Conservation (phyloP, 2,888 invertebrate genomes). For the Lysandra coridon region DNA sequence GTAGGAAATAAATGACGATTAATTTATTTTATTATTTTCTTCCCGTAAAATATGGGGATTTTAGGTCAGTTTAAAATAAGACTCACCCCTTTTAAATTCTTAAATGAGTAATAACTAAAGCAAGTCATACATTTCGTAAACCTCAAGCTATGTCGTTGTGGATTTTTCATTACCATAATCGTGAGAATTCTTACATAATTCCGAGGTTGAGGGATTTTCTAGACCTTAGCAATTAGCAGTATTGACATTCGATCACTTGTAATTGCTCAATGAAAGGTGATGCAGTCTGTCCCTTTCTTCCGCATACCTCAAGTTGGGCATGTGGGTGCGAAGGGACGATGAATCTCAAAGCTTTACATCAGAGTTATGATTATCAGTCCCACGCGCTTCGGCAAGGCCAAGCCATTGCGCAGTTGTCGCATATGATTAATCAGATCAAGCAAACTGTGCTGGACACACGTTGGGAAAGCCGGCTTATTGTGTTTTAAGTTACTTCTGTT, state of each 20-base stretch:
- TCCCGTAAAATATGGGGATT: not conserved
- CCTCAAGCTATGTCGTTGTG: not conserved
- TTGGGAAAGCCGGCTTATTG: conserved; percentile 52
- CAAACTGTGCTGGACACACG: conserved; percentile 71
- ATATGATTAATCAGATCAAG: conserved; percentile 71
- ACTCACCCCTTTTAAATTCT: not conserved
- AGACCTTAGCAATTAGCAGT: conserved; percentile 8
- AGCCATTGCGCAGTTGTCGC: conserved; percentile 71
- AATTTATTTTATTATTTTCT: not conserved
- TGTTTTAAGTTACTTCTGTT: not conserved
- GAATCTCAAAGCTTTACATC: conserved; percentile 52
- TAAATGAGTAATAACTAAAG: not conserved
- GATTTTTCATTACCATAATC: not conserved
- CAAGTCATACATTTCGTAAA: not conserved
- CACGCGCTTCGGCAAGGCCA: conserved; percentile 71
- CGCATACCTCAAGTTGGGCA: conserved; percentile 39
- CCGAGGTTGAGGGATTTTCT: conserved; percentile 15
- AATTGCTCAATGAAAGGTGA: conserved; percentile 23
- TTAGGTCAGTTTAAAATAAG: not conserved
- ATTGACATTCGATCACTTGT: conserved; percentile 2
- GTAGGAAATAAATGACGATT: too few species aligned
- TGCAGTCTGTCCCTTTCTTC: conserved; percentile 42
- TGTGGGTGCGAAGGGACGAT: conserved; percentile 54
- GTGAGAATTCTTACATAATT: conserved; percentile 3
- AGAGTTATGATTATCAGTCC: conserved; percentile 66